Percentiles rank a stretch among this genome's conserved stretches.
phyloP scores from a whole-genome alignment of 2,797 vertebrate species.

The Chanos chanos region DNA sequence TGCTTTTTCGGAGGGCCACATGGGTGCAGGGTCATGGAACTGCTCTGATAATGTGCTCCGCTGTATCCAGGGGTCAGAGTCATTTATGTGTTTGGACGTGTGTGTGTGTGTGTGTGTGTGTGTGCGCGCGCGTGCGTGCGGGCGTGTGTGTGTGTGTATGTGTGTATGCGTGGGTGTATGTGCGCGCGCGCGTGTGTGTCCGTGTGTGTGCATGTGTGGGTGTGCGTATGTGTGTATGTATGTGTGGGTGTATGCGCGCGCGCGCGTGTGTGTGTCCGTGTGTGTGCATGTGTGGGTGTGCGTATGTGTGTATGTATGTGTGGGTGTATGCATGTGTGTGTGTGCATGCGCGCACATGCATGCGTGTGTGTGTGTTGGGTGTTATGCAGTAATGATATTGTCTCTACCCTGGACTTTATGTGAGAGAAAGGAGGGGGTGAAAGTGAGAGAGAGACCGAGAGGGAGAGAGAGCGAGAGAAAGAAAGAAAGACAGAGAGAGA shows the following conservation, averaged over 20 bases:
- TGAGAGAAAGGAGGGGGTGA: no score
- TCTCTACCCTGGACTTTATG: no score
- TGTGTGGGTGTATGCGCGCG: constrained; percentile 11
- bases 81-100: constrained; percentile 20
- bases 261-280: not conserved
- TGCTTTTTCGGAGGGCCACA: not conserved
- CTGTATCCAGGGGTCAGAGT: constrained; percentile 7
- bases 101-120: constrained; percentile 30
- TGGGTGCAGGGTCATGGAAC: constrained; percentile 12
- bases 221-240: constrained; percentile 32
- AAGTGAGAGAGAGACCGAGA: no score
- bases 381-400: no score
- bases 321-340: not conserved
- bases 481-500: no score
- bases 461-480: no score
- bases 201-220: no score
- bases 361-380: not conserved
- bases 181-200: not conserved
- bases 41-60: constrained; percentile 30
- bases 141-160: not conserved
- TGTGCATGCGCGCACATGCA: not conserved
- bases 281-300: not conserved
- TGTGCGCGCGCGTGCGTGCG: not conserved
- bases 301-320: not conserved
- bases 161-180: not conserved